These are phyloP conservation scores for Epinotia brunnichana DNA, from an alignment of 2,888 invertebrate genomes.

Conservation along the genomic window DNA sequence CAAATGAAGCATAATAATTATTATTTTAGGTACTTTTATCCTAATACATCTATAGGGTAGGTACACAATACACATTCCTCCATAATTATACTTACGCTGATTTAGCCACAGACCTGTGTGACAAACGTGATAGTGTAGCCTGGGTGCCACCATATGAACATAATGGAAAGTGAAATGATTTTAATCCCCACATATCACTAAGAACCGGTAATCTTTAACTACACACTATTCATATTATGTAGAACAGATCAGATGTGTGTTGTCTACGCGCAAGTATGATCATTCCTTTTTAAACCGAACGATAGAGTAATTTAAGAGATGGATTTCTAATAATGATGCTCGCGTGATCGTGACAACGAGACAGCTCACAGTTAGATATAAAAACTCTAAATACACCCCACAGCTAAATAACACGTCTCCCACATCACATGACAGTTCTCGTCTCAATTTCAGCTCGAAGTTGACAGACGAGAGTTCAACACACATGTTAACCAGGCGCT, in stretches of 20 bases:
- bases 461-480: constrained; percentile 41
- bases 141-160: not conserved
- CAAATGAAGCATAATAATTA: not conserved
- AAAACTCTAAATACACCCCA: constrained; percentile 16
- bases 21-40: too few species aligned
- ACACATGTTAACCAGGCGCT: constrained; percentile 41
- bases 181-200: not conserved
- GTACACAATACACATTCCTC: too few species aligned
- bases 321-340: constrained; percentile 32
- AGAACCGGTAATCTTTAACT: not conserved
- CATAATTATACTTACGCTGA: too few species aligned
- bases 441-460: constrained; percentile 39
- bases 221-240: not conserved
- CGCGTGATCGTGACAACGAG: constrained; percentile 31
- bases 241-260: not conserved
- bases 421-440: constrained; percentile 34
- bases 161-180: not conserved
- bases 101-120: too few species aligned
- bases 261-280: not conserved
- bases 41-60: too few species aligned
- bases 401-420: constrained; percentile 31
- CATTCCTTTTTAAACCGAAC: constrained; percentile 1
- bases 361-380: constrained; percentile 12
- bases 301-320: constrained; percentile 27
- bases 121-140: too few species aligned